A percentile compares a stretch with the other conserved stretches of the same genome.
Conservation (phyloP, 1,140 invertebrate species). For the Drosophila eugracilis region DNA sequence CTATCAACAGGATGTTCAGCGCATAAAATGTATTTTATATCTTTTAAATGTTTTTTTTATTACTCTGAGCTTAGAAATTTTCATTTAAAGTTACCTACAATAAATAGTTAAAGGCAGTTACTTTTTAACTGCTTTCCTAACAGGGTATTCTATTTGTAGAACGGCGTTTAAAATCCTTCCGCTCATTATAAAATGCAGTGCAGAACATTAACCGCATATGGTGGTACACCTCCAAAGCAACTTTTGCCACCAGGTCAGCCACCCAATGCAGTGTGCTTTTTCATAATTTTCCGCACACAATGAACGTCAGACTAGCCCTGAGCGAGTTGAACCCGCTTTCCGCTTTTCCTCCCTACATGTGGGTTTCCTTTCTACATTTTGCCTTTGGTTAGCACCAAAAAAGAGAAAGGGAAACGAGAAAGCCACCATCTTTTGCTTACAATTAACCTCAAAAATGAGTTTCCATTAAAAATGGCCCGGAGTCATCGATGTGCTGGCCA, state of each 20-base stretch:
- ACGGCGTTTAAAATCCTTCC: conserved; percentile 59
- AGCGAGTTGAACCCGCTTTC: conserved; percentile 41
- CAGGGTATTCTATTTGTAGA: background rate
- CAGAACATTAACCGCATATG: conserved; percentile 64
- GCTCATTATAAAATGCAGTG: conserved; percentile 70
- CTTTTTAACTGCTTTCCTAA: background rate
- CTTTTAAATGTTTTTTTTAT: background rate
- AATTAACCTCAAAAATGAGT: conserved; percentile 84
- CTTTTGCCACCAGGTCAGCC: conserved; percentile 24
- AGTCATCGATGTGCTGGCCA: conserved; percentile 71
- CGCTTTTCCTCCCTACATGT: background rate
- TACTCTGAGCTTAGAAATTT: too few species aligned
- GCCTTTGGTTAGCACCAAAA: conserved; percentile 30
- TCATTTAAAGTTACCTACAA: background rate
- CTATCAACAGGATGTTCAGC: too few species aligned
- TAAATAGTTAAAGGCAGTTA: background rate
- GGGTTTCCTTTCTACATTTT: conserved; percentile 46
- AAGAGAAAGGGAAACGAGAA: background rate
- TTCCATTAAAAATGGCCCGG: conserved; percentile 84
- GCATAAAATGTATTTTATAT: too few species aligned
- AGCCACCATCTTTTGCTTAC: conserved; percentile 71
- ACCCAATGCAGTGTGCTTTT: conserved; percentile 64
- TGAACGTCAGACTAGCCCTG: conserved; percentile 56
- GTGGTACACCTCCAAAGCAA: conserved; percentile 28
- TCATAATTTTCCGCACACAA: conserved; percentile 70